These are phyloP conservation scores for Ecliptopera silaceata DNA, from an alignment of 2,888 invertebrate species.

Conservation along the genomic window DNA sequence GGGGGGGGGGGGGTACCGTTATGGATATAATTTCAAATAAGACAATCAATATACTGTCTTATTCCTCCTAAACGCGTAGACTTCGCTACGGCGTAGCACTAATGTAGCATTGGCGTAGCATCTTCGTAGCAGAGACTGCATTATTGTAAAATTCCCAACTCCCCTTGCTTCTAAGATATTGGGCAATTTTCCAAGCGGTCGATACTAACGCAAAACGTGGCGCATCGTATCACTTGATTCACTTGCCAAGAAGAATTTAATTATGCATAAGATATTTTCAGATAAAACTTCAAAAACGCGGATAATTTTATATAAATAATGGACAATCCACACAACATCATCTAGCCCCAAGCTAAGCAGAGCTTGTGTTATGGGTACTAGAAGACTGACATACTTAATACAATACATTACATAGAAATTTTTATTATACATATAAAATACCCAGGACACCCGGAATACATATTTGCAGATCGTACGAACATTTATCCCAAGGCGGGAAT, in stretches of 20 bases:
- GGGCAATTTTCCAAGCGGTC: constrained; percentile 27
- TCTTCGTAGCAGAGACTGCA: background rate
- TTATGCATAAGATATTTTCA: background rate
- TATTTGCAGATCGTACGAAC: too few species aligned
- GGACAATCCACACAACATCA: too few species aligned
- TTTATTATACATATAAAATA: too few species aligned
- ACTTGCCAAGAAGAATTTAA: constrained; percentile 20
- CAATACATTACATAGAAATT: too few species aligned
- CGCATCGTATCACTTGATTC: constrained; percentile 3
- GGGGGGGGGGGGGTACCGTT: too few species aligned
- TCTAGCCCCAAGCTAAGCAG: too few species aligned
- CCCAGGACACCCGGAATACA: too few species aligned
- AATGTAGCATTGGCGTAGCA: background rate
- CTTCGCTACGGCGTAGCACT: constrained; percentile 4
- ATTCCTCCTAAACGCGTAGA: background rate
- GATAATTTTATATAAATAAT: background rate
- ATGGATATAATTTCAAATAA: too few species aligned
- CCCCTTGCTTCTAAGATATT: constrained; percentile 8
- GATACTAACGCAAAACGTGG: constrained; percentile 14
- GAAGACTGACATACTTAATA: too few species aligned
- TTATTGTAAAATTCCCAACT: constrained; percentile 7
- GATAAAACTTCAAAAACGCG: background rate
- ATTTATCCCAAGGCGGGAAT: too few species aligned
- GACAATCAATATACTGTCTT: too few species aligned
- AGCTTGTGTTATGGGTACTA: too few species aligned